Conservation (phyloP, 2,797 vertebrate species). For the Bradypodion ventrale region DNA sequence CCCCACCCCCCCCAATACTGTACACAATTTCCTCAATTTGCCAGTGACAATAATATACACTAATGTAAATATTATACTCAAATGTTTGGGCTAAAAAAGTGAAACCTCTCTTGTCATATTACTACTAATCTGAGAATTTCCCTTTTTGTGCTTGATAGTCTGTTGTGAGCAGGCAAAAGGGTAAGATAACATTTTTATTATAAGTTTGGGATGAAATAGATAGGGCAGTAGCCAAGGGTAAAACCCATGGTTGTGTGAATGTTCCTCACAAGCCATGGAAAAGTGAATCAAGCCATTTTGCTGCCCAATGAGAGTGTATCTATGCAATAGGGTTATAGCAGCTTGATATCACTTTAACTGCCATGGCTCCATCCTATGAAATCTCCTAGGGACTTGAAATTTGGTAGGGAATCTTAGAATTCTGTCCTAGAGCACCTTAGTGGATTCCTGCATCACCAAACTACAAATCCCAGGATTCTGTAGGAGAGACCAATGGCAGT, state of each 20-base stretch:
- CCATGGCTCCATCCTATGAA: too few species aligned
- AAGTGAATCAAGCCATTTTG: not conserved
- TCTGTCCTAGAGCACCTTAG: too few species aligned
- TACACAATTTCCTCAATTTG: not conserved
- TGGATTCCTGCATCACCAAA: too few species aligned
- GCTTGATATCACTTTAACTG: too few species aligned
- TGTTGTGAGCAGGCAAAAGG: not conserved
- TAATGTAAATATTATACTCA: not conserved
- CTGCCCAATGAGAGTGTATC: too few species aligned
- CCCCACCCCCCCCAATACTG: too few species aligned
- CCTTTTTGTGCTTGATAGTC: slow-evolving; percentile 39
- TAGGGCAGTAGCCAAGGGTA: too few species aligned
- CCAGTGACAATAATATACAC: slow-evolving; percentile 13
- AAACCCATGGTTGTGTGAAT: not conserved
- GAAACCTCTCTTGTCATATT: slow-evolving; percentile 22
- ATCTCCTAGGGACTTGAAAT: too few species aligned
- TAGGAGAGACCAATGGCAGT: too few species aligned
- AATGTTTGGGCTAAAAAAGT: not conserved
- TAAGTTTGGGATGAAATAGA: not conserved
- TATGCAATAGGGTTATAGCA: too few species aligned
- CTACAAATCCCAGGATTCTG: too few species aligned
- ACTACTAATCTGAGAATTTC: not conserved
- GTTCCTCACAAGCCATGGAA: not conserved
- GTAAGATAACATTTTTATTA: slow-evolving; percentile 13
- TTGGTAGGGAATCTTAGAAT: too few species aligned